Percentiles rank a stretch among this genome's conserved stretches.
These are phyloP conservation scores for Sycophila texana DNA, from an alignment of 2,888 invertebrate genomes.

Conservation along the genomic window DNA sequence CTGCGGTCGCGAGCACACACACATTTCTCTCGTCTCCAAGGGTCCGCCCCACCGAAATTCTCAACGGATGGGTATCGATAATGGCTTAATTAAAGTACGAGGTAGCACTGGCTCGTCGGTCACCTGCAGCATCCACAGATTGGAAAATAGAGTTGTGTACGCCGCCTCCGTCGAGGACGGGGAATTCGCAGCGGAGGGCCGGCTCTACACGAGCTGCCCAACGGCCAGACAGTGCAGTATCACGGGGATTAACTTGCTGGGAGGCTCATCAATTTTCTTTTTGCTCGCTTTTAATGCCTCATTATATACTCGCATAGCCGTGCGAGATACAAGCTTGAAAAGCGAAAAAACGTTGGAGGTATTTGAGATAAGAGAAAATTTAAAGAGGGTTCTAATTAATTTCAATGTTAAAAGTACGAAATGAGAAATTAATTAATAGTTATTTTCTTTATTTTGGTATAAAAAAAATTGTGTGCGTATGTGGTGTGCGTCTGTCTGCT, in stretches of 20 bases:
- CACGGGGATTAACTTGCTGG: constrained; percentile 4
- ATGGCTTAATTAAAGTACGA: constrained; percentile 56
- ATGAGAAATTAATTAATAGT: no score
- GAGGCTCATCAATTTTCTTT: constrained; percentile 26
- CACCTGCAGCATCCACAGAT: constrained; percentile 5
- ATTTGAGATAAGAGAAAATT: no score
- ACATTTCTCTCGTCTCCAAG: constrained; percentile 2
- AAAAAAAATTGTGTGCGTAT: no score
- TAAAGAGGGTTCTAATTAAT: no score
- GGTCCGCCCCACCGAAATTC: constrained; percentile 22
- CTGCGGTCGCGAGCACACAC: not conserved
- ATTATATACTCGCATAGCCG: no score
- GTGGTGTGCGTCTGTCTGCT: no score
- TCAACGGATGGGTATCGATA: constrained; percentile 50
- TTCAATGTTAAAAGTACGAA: no score
- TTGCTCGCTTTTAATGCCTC: not conserved
- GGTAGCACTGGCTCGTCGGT: not conserved
- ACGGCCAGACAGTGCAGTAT: not conserved
- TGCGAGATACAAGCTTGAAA: no score
- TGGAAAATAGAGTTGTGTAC: constrained; percentile 5
- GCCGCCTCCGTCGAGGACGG: not conserved
- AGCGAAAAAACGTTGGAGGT: no score
- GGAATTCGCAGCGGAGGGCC: no score
- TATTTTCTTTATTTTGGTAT: no score
- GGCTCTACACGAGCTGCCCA: constrained; percentile 1